Evolutionary conservation across 2,113 vertebrate genomes (phyloP).

Genomic region (Sprattus sprattus): DNA sequence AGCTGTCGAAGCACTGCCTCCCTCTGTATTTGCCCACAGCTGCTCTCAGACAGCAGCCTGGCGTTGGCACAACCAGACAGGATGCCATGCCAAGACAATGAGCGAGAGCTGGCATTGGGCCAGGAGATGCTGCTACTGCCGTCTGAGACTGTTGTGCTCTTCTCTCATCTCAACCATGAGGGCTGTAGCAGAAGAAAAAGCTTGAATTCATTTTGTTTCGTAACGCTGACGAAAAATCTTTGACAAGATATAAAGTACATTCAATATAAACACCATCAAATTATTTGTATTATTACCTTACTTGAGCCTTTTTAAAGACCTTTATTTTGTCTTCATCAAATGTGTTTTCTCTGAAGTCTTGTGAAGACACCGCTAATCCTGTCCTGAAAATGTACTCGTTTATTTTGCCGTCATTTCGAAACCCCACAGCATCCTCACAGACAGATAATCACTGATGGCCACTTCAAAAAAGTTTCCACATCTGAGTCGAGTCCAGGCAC

Average conservation of each 20-base stretch:
- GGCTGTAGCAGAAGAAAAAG: background rate
- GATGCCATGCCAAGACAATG: background rate
- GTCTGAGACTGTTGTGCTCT: background rate
- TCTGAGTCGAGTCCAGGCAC: background rate
- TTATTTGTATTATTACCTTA: background rate
- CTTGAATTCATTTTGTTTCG: background rate
- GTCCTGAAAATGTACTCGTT: background rate
- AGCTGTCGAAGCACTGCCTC: background rate
- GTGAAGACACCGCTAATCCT: background rate
- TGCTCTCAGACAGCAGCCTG: background rate
- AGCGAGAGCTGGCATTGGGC: background rate
- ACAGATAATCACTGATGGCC: background rate
- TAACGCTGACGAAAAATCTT: background rate
- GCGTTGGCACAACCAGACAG: background rate
- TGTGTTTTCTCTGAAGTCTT: background rate
- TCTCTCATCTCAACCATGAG: background rate
- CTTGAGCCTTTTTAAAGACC: background rate
- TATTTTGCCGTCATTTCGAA: background rate
- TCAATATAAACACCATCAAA: background rate
- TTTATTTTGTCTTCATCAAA: background rate
- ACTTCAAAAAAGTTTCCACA: background rate
- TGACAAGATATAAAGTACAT: background rate
- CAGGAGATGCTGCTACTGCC: background rate
- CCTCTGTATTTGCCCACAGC: background rate
- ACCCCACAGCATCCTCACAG: background rate